phyloP scores from a whole-genome alignment of 1,140 invertebrate species.

The Pseudomyrmex flavicornis region DNA sequence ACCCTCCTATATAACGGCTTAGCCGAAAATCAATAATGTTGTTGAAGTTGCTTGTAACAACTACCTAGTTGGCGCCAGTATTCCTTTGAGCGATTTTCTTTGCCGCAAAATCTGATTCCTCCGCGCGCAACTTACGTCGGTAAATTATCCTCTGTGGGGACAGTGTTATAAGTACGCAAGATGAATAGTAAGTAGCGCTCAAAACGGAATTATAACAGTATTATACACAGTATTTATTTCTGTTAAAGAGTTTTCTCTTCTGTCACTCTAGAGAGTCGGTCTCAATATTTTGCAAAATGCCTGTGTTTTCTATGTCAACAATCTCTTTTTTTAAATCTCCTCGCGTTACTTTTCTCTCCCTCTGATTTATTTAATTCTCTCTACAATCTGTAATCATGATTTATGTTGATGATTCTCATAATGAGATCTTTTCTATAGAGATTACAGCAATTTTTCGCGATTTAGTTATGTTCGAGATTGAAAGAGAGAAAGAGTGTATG shows the following conservation, averaged over 20 bases:
- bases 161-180: not conserved
- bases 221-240: too few relatives aligned
- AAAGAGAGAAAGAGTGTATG: too few relatives aligned
- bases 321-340: not conserved
- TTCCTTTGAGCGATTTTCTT: constrained; percentile 62
- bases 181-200: not conserved
- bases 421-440: constrained; percentile 2
- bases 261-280: not conserved
- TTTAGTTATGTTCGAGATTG: not conserved
- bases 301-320: not conserved
- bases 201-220: too few relatives aligned
- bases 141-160: constrained; percentile 69
- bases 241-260: not conserved
- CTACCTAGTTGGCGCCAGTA: constrained; percentile 71
- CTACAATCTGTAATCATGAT: not conserved
- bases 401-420: not conserved
- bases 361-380: not conserved
- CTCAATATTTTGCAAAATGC: not conserved
- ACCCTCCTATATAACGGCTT: not conserved
- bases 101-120: constrained; percentile 26
- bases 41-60: constrained; percentile 45
- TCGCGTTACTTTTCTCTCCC: not conserved
- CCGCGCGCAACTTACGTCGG: constrained; percentile 60
- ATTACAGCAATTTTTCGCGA: not conserved
- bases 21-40: constrained; percentile 70